Evolutionary conservation across 2,113 vertebrate genomes (phyloP), one percentile per base, ranked within the genome.

Genomic region (Okapia johnstoni): DNA sequence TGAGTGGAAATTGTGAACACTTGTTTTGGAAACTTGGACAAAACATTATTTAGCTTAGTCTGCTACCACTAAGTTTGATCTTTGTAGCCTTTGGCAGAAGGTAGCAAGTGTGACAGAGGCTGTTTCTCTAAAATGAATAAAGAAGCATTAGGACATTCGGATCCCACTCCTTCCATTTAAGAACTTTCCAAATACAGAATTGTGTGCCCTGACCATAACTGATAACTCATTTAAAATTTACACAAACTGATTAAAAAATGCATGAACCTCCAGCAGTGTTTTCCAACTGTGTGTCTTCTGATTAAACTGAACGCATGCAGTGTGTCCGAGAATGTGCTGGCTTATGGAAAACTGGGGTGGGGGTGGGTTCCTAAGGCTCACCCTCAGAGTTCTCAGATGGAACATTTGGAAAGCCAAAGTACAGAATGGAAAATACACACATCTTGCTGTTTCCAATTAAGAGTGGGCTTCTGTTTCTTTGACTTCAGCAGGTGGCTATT

Each of bases 201-300:
- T 95, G 13, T 85, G 46, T 50, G 85, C 88, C 4, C 2, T 97
- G 95, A 73, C 88, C 43, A 50, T 88, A 94, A 90, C 95, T 96
- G 96, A 96, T 97, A 98, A 98, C 90, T 98, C 90, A 90, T 98
- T 98, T 98, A 98, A 98, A 97, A 98, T 98, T 97, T 55, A 61
- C 54, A 25, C 12, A 96, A 94, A 97, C 97, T 98, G 98, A 98
- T 98, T 98, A 92, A 98, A 97, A 77, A 85, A 21, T 93, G 94
- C 87, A 93, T 97, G 96, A 88, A 70, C 96, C 97, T 96, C 80
- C 85, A 97, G 94, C 52, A 0, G 81, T 84, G 95, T 9, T 81
- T 98, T 96, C 98, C 98, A 95, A 50, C 97, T 97, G 97, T 97
- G 96, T 21, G 0, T 2, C 1, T 91, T 98, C 98, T 98, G 97